phyloP scores from a whole-genome alignment of 1,140 invertebrate genomes.

The Pseudomyrmex sp. region DNA sequence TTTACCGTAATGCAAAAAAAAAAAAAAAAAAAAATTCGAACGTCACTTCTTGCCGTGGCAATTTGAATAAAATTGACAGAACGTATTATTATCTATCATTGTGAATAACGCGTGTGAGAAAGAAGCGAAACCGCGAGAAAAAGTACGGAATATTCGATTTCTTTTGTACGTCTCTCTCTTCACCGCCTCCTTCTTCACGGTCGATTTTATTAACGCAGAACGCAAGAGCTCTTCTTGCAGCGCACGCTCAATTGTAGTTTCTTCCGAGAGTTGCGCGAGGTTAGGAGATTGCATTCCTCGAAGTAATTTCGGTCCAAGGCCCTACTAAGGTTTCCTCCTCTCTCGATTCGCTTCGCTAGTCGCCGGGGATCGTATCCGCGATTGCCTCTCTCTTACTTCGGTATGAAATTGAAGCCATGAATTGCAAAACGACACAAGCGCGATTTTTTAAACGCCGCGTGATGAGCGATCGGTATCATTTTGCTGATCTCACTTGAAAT shows the following conservation, averaged over 20 bases:
- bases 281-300: conserved; percentile 67
- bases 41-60: not conserved
- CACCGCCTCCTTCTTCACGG: conserved; percentile 6
- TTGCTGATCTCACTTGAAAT: not conserved
- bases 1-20: not conserved
- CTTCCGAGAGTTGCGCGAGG: conserved; percentile 66
- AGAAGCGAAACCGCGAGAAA: conserved; percentile 14
- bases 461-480: conserved; percentile 18
- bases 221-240: conserved; percentile 35
- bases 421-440: conserved; percentile 30
- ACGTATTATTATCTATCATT: not conserved
- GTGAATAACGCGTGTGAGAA: conserved; percentile 1
- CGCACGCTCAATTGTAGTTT: conserved; percentile 63
- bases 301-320: conserved; percentile 64
- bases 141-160: conserved; percentile 15
- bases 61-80: not conserved
- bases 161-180: not conserved
- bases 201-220: conserved; percentile 65
- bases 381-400: conserved; percentile 33
- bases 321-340: conserved; percentile 53
- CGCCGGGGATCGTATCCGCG: not conserved
- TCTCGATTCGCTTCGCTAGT: conserved; percentile 44
- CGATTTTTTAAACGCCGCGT: conserved; percentile 9
- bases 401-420: conserved; percentile 40
- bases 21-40: conserved; percentile 3